A percentile compares a stretch with the other conserved stretches of the same genome.
phyloP scores from a whole-genome alignment of 2,113 vertebrate species.

The Rhinolophus sinicus region DNA sequence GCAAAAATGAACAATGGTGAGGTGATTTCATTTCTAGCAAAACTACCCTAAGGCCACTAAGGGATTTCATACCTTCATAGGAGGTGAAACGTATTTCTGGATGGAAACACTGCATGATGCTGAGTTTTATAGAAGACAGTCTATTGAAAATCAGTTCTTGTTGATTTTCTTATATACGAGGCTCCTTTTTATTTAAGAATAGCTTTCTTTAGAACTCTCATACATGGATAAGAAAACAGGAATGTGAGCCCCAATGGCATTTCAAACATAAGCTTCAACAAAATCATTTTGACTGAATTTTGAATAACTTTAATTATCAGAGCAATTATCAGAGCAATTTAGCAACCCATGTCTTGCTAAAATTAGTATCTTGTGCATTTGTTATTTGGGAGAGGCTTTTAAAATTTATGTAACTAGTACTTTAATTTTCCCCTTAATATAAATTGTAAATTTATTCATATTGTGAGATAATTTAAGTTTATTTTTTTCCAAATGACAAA shows the following conservation, averaged over 20 bases:
- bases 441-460: neutral
- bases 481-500: neutral
- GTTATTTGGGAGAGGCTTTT: slow-evolving; percentile 10
- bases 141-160: neutral
- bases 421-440: slow-evolving; percentile 27
- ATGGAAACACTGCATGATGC: neutral
- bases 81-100: neutral
- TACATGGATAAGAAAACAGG: neutral
- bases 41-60: neutral
- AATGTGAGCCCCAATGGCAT: neutral
- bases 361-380: neutral
- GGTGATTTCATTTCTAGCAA: slow-evolving; percentile 33
- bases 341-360: neutral
- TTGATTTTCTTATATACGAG: slow-evolving; percentile 1
- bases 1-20: neutral
- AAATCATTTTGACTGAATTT: neutral
- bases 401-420: neutral
- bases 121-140: neutral
- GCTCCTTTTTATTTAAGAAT: neutral
- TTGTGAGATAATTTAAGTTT: neutral
- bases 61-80: neutral
- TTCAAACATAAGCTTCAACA: neutral
- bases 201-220: neutral
- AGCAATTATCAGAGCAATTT: neutral
- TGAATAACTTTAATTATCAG: slow-evolving; percentile 34